Evolutionary conservation across 2,113 vertebrate genomes (phyloP).

Genomic region (Macheiramphus alcinus): DNA sequence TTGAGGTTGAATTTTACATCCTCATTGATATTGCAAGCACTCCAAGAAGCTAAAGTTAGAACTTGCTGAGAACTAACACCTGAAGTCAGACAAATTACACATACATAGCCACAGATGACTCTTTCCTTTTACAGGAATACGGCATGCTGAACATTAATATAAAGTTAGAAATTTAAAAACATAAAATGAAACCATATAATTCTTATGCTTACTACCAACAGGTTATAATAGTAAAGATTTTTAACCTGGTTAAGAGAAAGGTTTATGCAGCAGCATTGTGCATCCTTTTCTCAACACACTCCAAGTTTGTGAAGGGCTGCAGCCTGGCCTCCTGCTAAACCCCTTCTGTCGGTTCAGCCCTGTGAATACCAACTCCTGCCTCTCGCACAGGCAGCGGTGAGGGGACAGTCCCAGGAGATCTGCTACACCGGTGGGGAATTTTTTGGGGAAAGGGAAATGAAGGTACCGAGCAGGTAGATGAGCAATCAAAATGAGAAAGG

Average conservation of each 20-base stretch:
- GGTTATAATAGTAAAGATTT: not conserved
- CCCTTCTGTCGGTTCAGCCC: not conserved
- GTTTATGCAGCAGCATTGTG: not conserved
- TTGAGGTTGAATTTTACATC: not conserved
- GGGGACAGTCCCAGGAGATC: not conserved
- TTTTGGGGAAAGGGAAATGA: not conserved
- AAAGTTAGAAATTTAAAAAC: not conserved
- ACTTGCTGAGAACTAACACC: not conserved
- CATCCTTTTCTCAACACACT: not conserved
- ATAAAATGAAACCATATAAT: not conserved
- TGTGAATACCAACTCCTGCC: not conserved
- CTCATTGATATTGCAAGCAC: not conserved
- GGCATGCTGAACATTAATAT: not conserved
- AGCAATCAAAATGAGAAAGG: not conserved
- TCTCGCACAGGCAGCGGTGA: accelerated
- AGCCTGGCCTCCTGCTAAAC: not conserved
- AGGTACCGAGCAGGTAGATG: accelerated
- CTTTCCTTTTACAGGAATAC: not conserved
- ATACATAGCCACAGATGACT: not conserved
- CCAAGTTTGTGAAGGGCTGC: not conserved
- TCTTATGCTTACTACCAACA: not conserved
- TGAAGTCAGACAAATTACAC: not conserved
- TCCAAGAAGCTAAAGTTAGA: not conserved
- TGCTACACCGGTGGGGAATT: not conserved
- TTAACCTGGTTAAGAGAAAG: not conserved